phyloP scores from a whole-genome alignment of 2,113 vertebrate species.

The Podarcis cretensis region DNA sequence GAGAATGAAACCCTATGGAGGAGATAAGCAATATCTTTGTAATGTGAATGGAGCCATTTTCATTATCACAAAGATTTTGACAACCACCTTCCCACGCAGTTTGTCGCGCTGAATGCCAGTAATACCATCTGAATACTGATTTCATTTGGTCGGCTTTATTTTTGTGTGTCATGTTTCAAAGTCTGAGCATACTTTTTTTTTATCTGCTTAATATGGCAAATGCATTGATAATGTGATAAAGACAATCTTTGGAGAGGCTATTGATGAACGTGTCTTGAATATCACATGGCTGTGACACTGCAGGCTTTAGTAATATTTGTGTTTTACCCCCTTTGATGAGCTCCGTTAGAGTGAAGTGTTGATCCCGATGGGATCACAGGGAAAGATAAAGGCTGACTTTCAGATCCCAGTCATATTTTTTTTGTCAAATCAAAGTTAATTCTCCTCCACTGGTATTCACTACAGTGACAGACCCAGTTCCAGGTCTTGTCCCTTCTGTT shows the following conservation, averaged over 20 bases:
- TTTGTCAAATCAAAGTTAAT: not conserved
- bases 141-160: constrained; percentile 41
- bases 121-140: constrained; percentile 67
- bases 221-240: constrained; percentile 50
- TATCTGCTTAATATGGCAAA: constrained; percentile 61
- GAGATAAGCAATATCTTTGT: constrained; percentile 63
- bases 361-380: constrained; percentile 26
- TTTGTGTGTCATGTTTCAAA: constrained; percentile 45
- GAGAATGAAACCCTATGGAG: constrained; percentile 28
- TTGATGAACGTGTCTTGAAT: constrained; percentile 34
- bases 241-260: constrained; percentile 43
- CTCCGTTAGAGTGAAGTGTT: constrained; percentile 28
- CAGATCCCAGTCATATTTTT: not conserved
- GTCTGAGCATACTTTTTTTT: constrained; percentile 45
- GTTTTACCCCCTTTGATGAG: constrained; percentile 39
- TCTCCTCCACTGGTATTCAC: not conserved
- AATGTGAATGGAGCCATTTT: constrained; percentile 66
- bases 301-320: constrained; percentile 44
- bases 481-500: not conserved
- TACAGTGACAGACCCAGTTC: not conserved
- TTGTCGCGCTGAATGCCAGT: constrained; percentile 60
- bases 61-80: constrained; percentile 64
- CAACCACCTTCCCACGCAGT: constrained; percentile 64
- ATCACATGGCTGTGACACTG: not conserved
- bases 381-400: not conserved